Base-by-base conservation (phyloP, 92 coral and sea anemone species). In the Desmophyllum pertusum region DNA sequence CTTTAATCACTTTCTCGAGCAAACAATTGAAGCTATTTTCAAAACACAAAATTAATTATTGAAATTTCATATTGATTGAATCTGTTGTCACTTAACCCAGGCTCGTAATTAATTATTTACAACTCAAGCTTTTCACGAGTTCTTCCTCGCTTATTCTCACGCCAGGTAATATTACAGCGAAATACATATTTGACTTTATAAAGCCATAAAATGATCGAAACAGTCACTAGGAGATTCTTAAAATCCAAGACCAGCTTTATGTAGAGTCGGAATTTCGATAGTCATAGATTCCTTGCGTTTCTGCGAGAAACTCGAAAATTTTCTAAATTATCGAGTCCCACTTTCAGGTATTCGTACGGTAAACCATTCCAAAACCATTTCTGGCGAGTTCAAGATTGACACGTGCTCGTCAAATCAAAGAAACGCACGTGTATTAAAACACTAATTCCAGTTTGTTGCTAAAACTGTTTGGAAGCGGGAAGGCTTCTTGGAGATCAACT, bases 1-100 rank as follows among this genome's bases (percentile, higher is more conserved):
- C 73, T 89, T 94, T 92, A 74, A 94, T 85, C 40, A 55, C 35
- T 76, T 68, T 45, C 86, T 90, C 85, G 78, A 52, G 92, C 92
- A 90, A 94, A 86, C 95, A 94, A 91, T 88, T 86, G 88, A 92
- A 86, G 93, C 91, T 88, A 94, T 92, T 92, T 91, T 87, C 92
- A 89, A 93, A 89, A 93, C 85, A 86, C 89, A 85, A 85, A 83
- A 92, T 94, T 85, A 94, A 94, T 94, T 84, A 94, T 94, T 94
- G 89, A 94, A 94, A 94, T 92, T 94, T 94, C 95, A 92, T 92
- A 85, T 94, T 92, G 93, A 94, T 94, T 87, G 88, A 92, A 92
- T 90, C 93, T 88, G 87, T 89, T 94, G 93, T 87, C 98, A 94
- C 98, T 94, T 92, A 89, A 89, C 93, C 98, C 87, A 84, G 90